Evolutionary conservation across 1,140 invertebrate species (phyloP).

Genomic region (Apis laboriosa): DNA sequence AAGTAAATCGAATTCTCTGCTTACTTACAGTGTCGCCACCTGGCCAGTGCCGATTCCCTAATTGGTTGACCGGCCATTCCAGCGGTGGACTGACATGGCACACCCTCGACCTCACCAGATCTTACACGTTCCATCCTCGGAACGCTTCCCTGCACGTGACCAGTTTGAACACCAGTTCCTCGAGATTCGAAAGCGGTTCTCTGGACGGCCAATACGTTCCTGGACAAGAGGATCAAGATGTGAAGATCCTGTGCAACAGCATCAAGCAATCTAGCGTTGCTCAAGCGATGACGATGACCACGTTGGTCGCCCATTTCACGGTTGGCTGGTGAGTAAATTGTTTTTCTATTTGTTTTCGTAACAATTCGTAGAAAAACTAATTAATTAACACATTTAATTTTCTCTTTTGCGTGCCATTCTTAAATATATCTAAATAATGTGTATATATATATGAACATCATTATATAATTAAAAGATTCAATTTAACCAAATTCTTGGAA

Average conservation of each 20-base stretch:
- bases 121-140: conserved; percentile 87
- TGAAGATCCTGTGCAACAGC: conserved; percentile 86
- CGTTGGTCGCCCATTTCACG: conserved; percentile 87
- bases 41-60: conserved; percentile 86
- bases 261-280: conserved; percentile 83
- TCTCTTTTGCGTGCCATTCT: too few species aligned
- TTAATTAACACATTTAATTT: too few species aligned
- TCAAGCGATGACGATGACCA: conserved; percentile 83
- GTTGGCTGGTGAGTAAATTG: conserved; percentile 85
- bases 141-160: conserved; percentile 87
- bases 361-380: too few species aligned
- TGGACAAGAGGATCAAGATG: conserved; percentile 83
- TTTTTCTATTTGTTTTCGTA: not conserved
- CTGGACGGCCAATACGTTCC: conserved; percentile 79
- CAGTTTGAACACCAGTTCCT: conserved; percentile 73
- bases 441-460: too few species aligned
- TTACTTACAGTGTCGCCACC: conserved; percentile 78
- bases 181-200: conserved; percentile 70
- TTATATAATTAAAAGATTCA: too few species aligned
- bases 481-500: too few species aligned
- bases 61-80: conserved; percentile 88
- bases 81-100: conserved; percentile 85
- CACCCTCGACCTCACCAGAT: conserved; percentile 87
- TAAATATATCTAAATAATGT: too few species aligned
- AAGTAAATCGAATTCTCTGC: conserved; percentile 26